Conservation (phyloP, 2,888 invertebrate genomes). For the Melinaea menophilus region DNA sequence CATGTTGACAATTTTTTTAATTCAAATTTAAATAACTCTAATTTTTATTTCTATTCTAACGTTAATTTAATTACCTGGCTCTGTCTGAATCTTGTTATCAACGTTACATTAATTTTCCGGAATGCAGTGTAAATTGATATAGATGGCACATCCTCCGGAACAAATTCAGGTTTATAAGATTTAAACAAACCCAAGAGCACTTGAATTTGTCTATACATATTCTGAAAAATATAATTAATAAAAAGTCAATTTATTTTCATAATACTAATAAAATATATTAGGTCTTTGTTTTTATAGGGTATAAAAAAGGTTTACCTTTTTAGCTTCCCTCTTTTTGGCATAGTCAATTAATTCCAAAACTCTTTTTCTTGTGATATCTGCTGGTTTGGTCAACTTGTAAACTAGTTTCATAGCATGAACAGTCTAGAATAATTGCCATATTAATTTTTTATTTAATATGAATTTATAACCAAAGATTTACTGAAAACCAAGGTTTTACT, state of each 20-base stretch:
- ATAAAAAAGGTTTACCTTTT: conserved; percentile 48
- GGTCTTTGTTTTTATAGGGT: too few species aligned
- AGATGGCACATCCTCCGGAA: conserved; percentile 67
- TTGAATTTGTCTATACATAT: conserved; percentile 57
- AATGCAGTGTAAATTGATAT: conserved; percentile 64
- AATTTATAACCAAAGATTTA: too few species aligned
- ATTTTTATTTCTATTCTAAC: too few species aligned
- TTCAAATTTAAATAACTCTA: too few species aligned
- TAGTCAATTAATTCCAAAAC: conserved; percentile 59
- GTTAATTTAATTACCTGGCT: conserved; percentile 49
- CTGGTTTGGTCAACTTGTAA: conserved; percentile 66
- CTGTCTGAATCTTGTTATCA: conserved; percentile 55
- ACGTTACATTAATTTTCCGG: conserved; percentile 53
- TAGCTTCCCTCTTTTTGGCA: conserved; percentile 59
- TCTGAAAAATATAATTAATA: conserved; percentile 45
- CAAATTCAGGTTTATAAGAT: conserved; percentile 70
- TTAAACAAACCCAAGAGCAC: conserved; percentile 67
- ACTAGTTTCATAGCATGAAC: conserved; percentile 62
- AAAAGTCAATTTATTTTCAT: too few species aligned
- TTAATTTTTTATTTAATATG: background rate
- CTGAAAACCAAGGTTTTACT: too few species aligned
- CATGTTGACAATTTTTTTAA: too few species aligned
- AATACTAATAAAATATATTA: too few species aligned
- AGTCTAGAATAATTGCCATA: conserved; percentile 49
- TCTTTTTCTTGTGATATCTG: conserved; percentile 62